Base-by-base conservation (phyloP, 2,113 vertebrate genomes). In the Regulus satrapa region DNA sequence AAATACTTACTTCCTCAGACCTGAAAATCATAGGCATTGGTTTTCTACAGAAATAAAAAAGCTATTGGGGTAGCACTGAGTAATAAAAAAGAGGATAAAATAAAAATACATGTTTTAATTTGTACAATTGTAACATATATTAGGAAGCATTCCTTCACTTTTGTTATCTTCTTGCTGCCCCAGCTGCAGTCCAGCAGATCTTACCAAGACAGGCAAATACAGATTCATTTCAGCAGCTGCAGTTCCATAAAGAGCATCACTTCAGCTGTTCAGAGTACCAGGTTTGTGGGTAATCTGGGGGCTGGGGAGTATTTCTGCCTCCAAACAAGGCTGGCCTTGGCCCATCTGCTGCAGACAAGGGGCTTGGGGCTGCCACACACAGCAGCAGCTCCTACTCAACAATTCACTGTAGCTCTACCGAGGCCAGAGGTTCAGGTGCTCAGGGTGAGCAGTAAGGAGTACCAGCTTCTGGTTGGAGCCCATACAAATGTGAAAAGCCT, bases 361-460 rank as follows among this genome's bases (percentile, higher is more conserved):
- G 6, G 6, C 12, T 5, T 5, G 4, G 40, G 36, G 29, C 29
- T 54, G 49, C 17, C 13, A 15, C 17, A 7, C 2, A 13, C 13
- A 4, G 7, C 4, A 4, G 40, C 9, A 36, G 31, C 41, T 36
- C 17, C 24, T 41, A 8, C 31, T 16, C 4, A 2, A 10, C 14
- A 34, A 5, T 4, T 32, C 5, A 1, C 13, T 6, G 6, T 2
- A 46, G 66, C n/a, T 71, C 11, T 5, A 3, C 12, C 12, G 1
- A 0, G 4, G 29, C 18, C 6, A 4, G 5, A 14, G 3, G 6
- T 12, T 26, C 11, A 23, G 5, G 36, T 1, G 9, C 4, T 40
- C 19, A 46, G 15, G 8, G 18, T 2, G 3, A 66, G 31, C 2
- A 38, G 20, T 3, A 18, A 28, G 21, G 21, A 32, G 6, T 8